Evolutionary conservation across 2,797 vertebrate species (phyloP).

Genomic region (Acanthurus lineatus): DNA sequence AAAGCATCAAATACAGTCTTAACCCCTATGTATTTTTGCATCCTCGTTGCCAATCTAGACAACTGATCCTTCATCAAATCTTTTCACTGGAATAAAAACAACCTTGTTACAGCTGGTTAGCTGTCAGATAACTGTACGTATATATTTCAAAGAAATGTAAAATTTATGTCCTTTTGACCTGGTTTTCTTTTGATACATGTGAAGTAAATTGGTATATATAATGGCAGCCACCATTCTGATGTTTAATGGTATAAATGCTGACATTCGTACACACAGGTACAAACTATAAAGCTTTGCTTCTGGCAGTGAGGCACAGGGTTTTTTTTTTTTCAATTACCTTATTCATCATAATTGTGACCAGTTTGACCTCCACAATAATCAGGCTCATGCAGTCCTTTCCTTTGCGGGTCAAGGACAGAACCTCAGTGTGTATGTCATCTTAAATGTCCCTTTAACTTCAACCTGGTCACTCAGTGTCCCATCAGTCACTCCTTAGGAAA

Average conservation of each 20-base stretch:
- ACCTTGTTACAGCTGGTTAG: slow-evolving; percentile 33
- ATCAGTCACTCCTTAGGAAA: slow-evolving; percentile 31
- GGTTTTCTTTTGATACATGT: slow-evolving; percentile 46
- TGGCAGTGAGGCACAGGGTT: slow-evolving; percentile 21
- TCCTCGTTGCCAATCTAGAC: slow-evolving; percentile 28
- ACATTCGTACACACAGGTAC: slow-evolving; percentile 43
- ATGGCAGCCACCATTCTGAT: slow-evolving; percentile 35
- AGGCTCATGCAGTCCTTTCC: slow-evolving; percentile 17
- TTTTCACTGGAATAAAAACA: slow-evolving; percentile 33
- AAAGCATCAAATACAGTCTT: slow-evolving; percentile 18
- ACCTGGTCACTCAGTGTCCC: slow-evolving; percentile 39
- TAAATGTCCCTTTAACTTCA: slow-evolving; percentile 32
- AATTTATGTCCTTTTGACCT: slow-evolving; percentile 51
- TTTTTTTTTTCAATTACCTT: slow-evolving; percentile 32
- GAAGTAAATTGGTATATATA: slow-evolving; percentile 40
- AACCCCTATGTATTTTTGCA: slow-evolving; percentile 29
- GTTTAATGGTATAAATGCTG: slow-evolving; percentile 51
- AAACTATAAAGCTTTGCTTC: slow-evolving; percentile 41
- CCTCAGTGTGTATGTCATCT: slow-evolving; percentile 23
- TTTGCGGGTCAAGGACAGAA: slow-evolving; percentile 29
- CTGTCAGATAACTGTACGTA: slow-evolving; percentile 40
- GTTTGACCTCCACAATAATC: slow-evolving; percentile 29
- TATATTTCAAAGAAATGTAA: slow-evolving; percentile 61
- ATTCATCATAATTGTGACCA: slow-evolving; percentile 41
- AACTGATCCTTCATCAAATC: slow-evolving; percentile 37